Evolutionary conservation across 2,888 invertebrate species (phyloP), one percentile per base, ranked within the genome.

Genomic region (Piscicola geometra): DNA sequence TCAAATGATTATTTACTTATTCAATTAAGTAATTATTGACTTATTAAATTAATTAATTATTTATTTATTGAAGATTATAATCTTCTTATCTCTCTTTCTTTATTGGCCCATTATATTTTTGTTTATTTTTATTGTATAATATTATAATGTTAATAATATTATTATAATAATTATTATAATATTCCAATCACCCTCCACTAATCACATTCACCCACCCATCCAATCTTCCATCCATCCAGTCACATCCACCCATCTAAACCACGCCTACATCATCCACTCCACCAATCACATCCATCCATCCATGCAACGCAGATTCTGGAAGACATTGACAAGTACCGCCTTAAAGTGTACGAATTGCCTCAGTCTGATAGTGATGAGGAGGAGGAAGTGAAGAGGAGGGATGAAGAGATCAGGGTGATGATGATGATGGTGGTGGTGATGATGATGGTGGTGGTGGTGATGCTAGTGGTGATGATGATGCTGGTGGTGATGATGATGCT

Each of bases 291-390:
- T n/a, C n/a, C n/a, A n/a, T n/a, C n/a, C n/a, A n/a, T n/a, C n/a
- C 50, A 47, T 47, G 2, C 25, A n/a, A 50, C 52, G 15, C n/a
- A 73, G 73, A 36, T 73, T 3, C 66, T 79, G 72, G 77, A 78
- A 30, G 72, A 85, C 77, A 82, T 85, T 33, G 81, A 83, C 41
- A 78, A 82, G 56, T 80, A 94, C 84, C 93, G 93, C 67, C 95
- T 97, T 81, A 92, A 93, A 87, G 93, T 96, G 78, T 97, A 97
- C 86, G 93, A 93, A 9, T 87, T 97, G 79, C 96, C 96, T 0
- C 96, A 97, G 87, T 95, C 95, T 86, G 94, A 95, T 85, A 92
- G 92, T 76, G 90, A 90, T 82, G 96, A 96, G 86, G 97, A 97
- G 84, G 96, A 97, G 83, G 77, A 76, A 9, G 95, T 95, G 84